Evolutionary conservation across 2,113 vertebrate species (phyloP).

Genomic region (Anolis carolinensis): DNA sequence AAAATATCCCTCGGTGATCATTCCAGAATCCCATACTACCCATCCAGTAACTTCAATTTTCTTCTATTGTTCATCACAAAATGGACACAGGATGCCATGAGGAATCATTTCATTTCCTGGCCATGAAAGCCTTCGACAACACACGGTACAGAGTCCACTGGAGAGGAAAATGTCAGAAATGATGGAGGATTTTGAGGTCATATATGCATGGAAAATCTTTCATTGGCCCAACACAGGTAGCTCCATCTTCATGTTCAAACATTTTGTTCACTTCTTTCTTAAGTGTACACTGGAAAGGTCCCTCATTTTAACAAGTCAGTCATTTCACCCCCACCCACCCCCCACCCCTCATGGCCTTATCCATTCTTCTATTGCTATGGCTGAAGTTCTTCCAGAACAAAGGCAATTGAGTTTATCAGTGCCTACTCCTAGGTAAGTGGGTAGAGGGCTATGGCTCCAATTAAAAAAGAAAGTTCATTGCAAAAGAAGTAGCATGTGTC

Average conservation of each 20-base stretch:
- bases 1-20: no score
- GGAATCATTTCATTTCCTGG: no score
- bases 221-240: no score
- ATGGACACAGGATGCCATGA: no score
- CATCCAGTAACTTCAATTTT: no score
- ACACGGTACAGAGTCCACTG: background rate
- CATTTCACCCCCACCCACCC: no score
- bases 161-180: background rate
- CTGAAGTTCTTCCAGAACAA: background rate
- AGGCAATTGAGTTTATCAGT: background rate
- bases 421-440: background rate
- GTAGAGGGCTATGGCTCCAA: background rate
- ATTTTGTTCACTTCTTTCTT: background rate
- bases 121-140: no score
- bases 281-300: background rate
- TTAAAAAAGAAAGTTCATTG: constrained; percentile 12
- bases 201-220: background rate
- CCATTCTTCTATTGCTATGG: background rate
- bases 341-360: background rate
- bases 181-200: background rate
- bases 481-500: constrained; percentile 53
- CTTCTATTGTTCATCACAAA: no score
- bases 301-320: background rate
- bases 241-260: background rate
- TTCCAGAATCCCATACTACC: no score